Base-by-base conservation (phyloP, 1,140 invertebrate genomes). In the Trinorchestia longiramus region DNA sequence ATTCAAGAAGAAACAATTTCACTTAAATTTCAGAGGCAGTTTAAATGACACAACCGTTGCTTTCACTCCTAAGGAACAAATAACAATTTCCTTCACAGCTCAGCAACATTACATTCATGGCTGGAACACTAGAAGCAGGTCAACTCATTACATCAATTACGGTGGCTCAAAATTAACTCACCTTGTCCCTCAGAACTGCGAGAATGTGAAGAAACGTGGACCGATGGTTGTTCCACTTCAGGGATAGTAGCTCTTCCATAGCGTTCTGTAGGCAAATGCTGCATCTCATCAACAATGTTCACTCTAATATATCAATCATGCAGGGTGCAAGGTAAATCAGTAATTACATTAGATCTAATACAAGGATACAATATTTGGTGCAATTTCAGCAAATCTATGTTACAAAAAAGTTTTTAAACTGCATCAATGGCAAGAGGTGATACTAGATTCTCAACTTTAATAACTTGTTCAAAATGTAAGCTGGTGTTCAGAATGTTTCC, bases 181-280 rank as follows among this genome's bases (percentile, higher is more conserved):
- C 96, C 95, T 96, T 96, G 92, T 96, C 96, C 95, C 96, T 96
- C 53, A 96, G 96, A 62, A 96, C 96, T 62, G 96, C 95, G 43
- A 96, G 94, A 44, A 96, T 96, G 87, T 96, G 96, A 45, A 96
- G 95, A 96, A 96, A 96, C 8, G 96, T 96, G 92, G 96, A 96
- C 95, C 96, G 96, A 87, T 96, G 96, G 94, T 96, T 96, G 96
- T 96, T 96, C 96, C 96, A 96, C 96, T 96, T 96, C 47, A 96
- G 95, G 17, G 96, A 96, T 0, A 96, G 96, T 95, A 96, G 90
- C 90, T 96, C 96, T 96, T 96, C 96, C 96, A 96, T 96, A 90
- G 95, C 96, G 96, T 95, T 95, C 96, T 96, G 95, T 87, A 42
- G 43, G 17, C 6, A 53, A 53, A 53, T 53, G 19, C 19, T 53